Conservation (phyloP, 1,140 invertebrate genomes). For the Zaprionus ghesquierei region DNA sequence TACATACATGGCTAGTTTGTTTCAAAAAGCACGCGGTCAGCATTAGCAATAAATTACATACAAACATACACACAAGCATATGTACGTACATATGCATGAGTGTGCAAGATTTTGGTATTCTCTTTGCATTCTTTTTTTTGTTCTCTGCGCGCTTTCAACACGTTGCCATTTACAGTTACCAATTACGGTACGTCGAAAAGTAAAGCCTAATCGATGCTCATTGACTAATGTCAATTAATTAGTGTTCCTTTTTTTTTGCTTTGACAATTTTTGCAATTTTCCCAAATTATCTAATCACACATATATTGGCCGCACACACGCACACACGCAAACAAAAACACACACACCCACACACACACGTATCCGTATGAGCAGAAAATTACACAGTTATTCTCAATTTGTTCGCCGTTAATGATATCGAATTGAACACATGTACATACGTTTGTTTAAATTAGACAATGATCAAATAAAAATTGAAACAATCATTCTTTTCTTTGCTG, state of each 20-base stretch:
- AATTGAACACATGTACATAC: constrained; percentile 17
- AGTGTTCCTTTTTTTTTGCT: constrained; percentile 34
- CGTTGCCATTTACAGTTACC: constrained; percentile 6
- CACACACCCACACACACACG: neutral
- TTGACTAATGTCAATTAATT: constrained; percentile 16
- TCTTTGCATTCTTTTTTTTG: constrained; percentile 17
- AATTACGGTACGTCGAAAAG: neutral
- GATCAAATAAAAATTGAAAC: constrained; percentile 16
- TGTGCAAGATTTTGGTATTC: neutral
- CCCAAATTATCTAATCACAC: constrained; percentile 71
- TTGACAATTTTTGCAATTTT: constrained; percentile 32
- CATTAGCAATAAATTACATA: neutral
- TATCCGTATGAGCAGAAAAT: constrained; percentile 12
- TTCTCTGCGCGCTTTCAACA: neutral
- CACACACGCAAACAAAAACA: no score
- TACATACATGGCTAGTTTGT: neutral
- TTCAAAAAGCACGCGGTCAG: constrained; percentile 8
- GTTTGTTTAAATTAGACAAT: constrained; percentile 20
- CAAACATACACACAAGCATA: neutral
- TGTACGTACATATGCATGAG: neutral
- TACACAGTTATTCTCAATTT: constrained; percentile 6
- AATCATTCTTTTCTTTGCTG: constrained; percentile 25
- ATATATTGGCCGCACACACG: neutral
- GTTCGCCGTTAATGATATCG: neutral
- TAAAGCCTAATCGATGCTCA: constrained; percentile 14